A percentile compares a stretch with the other conserved stretches of the same genome.
Conservation (phyloP, 2,797 vertebrate species). For the Coranthus polyacanthus region DNA sequence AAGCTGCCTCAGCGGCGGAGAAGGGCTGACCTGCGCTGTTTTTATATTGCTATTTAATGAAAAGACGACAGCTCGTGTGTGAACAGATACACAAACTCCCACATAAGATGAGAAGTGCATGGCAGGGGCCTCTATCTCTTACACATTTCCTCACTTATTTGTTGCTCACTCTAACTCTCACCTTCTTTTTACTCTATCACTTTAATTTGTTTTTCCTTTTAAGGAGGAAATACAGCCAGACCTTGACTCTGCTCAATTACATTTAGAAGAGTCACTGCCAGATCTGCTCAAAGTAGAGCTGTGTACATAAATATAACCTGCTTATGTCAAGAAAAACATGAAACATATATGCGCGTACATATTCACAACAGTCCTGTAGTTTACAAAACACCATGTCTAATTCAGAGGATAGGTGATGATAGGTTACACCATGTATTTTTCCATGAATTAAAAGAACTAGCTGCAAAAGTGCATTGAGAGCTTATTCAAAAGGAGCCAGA, state of each 20-base stretch:
- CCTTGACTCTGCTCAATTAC: conserved; percentile 68
- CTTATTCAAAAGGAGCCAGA: conserved; percentile 16
- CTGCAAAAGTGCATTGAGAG: conserved; percentile 29
- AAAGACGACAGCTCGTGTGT: conserved; percentile 50
- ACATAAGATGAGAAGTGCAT: conserved; percentile 42
- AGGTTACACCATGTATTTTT: conserved; percentile 16
- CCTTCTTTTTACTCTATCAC: conserved; percentile 37
- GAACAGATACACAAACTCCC: conserved; percentile 64
- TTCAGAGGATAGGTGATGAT: conserved; percentile 29
- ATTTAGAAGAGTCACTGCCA: conserved; percentile 50
- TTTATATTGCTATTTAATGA: conserved; percentile 88
- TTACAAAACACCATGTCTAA: conserved; percentile 35
- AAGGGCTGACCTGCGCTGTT: conserved; percentile 84
- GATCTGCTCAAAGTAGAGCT: conserved; percentile 6
- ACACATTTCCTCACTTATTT: conserved; percentile 8
- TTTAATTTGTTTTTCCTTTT: conserved; percentile 68
- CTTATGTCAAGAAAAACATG: conserved; percentile 18
- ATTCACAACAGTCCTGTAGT: conserved; percentile 21
- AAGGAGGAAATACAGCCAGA: conserved; percentile 39
- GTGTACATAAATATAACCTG: conserved; percentile 67
- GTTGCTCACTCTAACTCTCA: conserved; percentile 31
- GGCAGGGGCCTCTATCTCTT: conserved; percentile 20
- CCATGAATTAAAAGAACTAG: no score
- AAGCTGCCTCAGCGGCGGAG: conserved; percentile 71
- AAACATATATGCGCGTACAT: neutral